Evolutionary conservation across 2,888 invertebrate species (phyloP).

Genomic region (Eristalinus sepulchralis): DNA sequence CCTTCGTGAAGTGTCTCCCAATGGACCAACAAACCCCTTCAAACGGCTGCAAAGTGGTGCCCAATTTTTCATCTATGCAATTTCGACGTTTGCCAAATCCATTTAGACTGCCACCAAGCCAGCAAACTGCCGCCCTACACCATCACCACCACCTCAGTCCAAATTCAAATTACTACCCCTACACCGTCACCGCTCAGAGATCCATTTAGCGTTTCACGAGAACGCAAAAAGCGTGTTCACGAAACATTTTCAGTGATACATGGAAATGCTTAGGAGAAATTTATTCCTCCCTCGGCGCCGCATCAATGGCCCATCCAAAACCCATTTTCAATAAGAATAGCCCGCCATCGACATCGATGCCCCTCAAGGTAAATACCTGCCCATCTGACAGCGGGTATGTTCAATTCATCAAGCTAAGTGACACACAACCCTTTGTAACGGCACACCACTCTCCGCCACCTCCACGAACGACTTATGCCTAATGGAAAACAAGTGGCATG

Average conservation of each 20-base stretch:
- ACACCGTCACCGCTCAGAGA: neutral
- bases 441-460: neutral
- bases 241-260: slow-evolving; percentile 2
- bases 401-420: slow-evolving; percentile 12
- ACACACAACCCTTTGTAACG: neutral
- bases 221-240: slow-evolving; percentile 1
- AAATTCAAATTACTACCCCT: neutral
- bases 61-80: neutral
- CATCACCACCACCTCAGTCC: neutral
- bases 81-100: neutral
- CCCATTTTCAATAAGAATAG: neutral
- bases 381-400: neutral
- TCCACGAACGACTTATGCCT: slow-evolving; percentile 8
- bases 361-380: neutral
- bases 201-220: neutral
- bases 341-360: neutral
- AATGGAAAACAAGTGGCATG: slow-evolving; percentile 11
- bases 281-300: slow-evolving; percentile 9
- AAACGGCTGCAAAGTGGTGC: neutral
- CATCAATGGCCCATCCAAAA: neutral
- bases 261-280: neutral
- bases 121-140: neutral
- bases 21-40: neutral
- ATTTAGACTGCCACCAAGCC: neutral
- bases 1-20: too few species aligned